Evolutionary conservation across 1,140 invertebrate species (phyloP), one percentile per base, ranked within the genome.

Genomic region (Thaumatotibia leucotreta): DNA sequence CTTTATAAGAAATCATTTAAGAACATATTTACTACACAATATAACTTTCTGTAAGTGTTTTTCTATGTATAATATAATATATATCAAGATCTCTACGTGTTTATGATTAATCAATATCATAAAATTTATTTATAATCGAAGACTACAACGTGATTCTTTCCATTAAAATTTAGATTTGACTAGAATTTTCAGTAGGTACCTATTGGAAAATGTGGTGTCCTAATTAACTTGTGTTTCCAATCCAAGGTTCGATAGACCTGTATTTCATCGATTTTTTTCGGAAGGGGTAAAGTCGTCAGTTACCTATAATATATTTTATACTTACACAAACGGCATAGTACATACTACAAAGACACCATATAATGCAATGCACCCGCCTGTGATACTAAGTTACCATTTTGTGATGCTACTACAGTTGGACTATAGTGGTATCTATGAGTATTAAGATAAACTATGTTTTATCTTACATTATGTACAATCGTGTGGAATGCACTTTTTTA

Each of bases 171-270:
- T 81, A 80, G 72, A 81, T 81, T 86, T 89, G 87, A 89, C 87
- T 88, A 89, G 87, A 89, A 76, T 76, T 79, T 74, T 76, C 76
- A 87, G 82, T n/a, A n/a, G n/a, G n/a, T 87, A 83, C 80, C 76
- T 79, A 63, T 79, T 69, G 73, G 61, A 74, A 74, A 73, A 62
- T 70, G 71, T 39, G 17, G 39, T 45, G 17, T 8, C 14, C 14
- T 14, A 17, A 45, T 45, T 45, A 20, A 45, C 6, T 45, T 20
- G n/a, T 20, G 17, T 17, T 9, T 20, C 14, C 39, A 45, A 45
- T 69, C 39, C 58, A 45, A n/a, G n/a, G n/a, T n/a, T n/a, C n/a
- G n/a, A n/a, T n/a, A n/a, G n/a, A n/a, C n/a, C n/a, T n/a, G n/a
- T n/a, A n/a, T n/a, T n/a, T n/a, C n/a, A n/a, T n/a, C n/a, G n/a